Percentiles rank a stretch among this genome's conserved stretches.
Conservation (phyloP, 2,888 invertebrate genomes). For the Gastrophysa polygoni region DNA sequence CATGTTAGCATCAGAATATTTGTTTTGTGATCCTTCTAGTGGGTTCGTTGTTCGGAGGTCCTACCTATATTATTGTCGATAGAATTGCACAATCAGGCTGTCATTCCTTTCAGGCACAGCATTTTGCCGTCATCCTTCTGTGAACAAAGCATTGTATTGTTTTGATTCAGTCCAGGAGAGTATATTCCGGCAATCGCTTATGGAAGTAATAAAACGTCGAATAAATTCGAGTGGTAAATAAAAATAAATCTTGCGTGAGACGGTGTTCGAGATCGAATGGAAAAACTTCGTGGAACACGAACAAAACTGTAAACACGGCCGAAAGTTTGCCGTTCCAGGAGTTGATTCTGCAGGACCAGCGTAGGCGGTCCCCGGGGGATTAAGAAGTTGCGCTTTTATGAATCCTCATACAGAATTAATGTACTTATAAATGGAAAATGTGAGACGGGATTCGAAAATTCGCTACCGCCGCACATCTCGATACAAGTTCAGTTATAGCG, state of each 20-base stretch:
- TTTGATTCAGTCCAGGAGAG: neutral
- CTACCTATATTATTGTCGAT: no score
- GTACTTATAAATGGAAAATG: neutral
- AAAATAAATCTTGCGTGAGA: constrained; percentile 28
- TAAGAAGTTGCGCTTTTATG: neutral
- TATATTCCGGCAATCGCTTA: constrained; percentile 17
- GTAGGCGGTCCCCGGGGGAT: constrained; percentile 3
- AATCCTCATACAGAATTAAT: neutral
- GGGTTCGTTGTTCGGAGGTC: no score
- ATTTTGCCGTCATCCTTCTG: neutral
- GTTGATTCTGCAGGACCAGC: constrained; percentile 5
- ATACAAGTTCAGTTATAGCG: neutral
- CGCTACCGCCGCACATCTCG: neutral
- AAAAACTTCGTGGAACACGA: constrained; percentile 19
- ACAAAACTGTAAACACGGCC: constrained; percentile 19
- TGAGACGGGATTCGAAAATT: neutral
- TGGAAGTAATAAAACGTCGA: constrained; percentile 23
- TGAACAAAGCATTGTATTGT: neutral
- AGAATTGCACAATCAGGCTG: no score
- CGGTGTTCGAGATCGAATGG: constrained; percentile 16
- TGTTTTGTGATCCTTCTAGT: no score
- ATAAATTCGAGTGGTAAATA: constrained; percentile 29
- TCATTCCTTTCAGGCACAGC: no score
- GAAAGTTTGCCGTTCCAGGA: constrained; percentile 14
- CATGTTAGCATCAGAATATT: no score